phyloP scores from a whole-genome alignment of 2,888 invertebrate genomes.

The Hypselothyrea guttata region DNA sequence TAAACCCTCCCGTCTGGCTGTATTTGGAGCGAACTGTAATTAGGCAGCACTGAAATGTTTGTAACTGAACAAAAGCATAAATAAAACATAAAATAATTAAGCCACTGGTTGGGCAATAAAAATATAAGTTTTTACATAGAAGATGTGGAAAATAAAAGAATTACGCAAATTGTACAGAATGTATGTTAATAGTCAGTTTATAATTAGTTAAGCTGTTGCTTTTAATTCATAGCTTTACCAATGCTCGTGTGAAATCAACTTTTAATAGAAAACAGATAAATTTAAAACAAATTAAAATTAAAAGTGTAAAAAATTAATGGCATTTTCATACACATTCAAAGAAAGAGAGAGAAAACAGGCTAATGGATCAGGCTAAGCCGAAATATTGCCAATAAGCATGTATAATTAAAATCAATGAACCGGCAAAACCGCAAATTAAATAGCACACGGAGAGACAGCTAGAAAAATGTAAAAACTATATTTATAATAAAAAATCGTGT shows the following conservation, averaged over 20 bases:
- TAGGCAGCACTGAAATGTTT: conserved; percentile 60
- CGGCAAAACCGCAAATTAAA: conserved; percentile 10
- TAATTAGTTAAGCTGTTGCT: background rate
- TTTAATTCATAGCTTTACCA: conserved; percentile 13
- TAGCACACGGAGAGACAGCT: background rate
- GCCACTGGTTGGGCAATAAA: conserved; percentile 36
- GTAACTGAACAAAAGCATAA: conserved; percentile 65
- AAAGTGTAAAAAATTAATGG: conserved; percentile 25
- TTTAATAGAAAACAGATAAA: conserved; percentile 6
- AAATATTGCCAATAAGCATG: conserved; percentile 8
- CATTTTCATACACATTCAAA: conserved; percentile 12
- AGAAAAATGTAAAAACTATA: too few relatives aligned
- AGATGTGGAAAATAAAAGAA: conserved; percentile 28
- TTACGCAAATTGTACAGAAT: conserved; percentile 37
- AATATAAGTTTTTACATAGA: conserved; percentile 18
- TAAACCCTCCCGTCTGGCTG: conserved; percentile 14
- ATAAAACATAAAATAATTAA: conserved; percentile 49
- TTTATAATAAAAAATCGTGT: background rate
- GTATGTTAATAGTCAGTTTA: conserved; percentile 35
- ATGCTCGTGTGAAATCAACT: background rate
- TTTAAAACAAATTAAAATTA: conserved; percentile 17
- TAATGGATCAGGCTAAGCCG: conserved; percentile 4
- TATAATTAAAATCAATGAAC: conserved; percentile 28
- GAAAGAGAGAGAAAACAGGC: conserved; percentile 14
- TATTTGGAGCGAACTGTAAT: conserved; percentile 64